Percentiles rank a stretch among this genome's conserved stretches.
Conservation (phyloP, 2,113 vertebrate species). For the Struthidea cinerea region DNA sequence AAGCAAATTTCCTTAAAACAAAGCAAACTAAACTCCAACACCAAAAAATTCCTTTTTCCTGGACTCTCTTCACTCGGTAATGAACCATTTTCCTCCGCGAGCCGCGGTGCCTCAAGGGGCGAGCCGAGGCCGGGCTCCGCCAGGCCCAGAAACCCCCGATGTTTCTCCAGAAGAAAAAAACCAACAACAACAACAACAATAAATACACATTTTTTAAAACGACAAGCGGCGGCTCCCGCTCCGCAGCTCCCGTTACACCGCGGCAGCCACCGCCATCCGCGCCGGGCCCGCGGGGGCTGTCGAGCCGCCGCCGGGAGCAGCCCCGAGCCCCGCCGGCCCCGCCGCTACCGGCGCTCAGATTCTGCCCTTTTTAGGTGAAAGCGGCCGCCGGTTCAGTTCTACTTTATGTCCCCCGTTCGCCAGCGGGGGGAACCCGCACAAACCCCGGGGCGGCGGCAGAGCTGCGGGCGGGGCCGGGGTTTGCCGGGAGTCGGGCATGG, state of each 20-base stretch:
- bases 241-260: not conserved
- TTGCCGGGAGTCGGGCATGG: not conserved
- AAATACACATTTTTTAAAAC: not conserved
- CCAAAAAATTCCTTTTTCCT: not conserved
- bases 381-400: too few relatives aligned
- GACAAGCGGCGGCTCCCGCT: not conserved
- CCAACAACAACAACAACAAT: not conserved
- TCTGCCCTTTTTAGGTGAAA: slow-evolving; percentile 37
- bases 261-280: too few relatives aligned
- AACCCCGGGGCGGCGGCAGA: not conserved
- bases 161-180: not conserved
- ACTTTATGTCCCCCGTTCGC: too few relatives aligned
- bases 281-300: not conserved
- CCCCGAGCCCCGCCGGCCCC: not conserved
- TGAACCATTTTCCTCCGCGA: not conserved
- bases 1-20: not conserved
- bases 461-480: not conserved
- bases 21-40: not conserved
- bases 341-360: not conserved
- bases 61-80: fast-evolving
- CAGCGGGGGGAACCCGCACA: not conserved
- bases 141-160: not conserved
- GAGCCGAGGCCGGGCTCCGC: not conserved
- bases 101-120: not conserved
- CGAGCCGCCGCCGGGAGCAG: not conserved